A percentile compares a stretch with the other conserved stretches of the same genome.
Evolutionary conservation across 2,113 vertebrate species (phyloP).

Genomic region (Daphoenositta chrysoptera): DNA sequence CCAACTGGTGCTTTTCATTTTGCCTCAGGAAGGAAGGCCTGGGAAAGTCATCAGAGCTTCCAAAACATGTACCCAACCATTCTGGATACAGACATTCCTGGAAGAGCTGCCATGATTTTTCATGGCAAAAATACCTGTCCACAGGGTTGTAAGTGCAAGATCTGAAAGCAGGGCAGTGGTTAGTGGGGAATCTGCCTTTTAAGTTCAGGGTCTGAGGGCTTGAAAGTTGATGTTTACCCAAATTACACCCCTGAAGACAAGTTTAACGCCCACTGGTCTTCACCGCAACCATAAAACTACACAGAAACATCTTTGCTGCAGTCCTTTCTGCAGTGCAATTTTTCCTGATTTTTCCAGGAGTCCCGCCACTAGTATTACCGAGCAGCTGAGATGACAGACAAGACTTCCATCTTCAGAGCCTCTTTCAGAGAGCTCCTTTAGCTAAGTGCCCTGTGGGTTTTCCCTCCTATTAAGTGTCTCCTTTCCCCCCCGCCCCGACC

Average conservation of each 20-base stretch:
- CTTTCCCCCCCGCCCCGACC: accelerated
- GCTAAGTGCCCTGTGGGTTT: constrained; percentile 29
- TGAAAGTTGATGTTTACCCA: constrained; percentile 35
- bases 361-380: background rate
- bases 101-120: constrained; percentile 1
- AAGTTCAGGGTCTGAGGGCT: background rate
- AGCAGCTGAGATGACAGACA: constrained; percentile 56
- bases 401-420: constrained; percentile 24
- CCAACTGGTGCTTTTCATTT: background rate
- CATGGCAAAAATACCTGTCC: constrained; percentile 5
- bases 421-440: constrained; percentile 36
- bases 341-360: constrained; percentile 25
- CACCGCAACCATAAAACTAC: constrained; percentile 9
- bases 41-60: background rate
- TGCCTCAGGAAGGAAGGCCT: background rate
- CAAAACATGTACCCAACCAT: background rate
- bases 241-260: constrained; percentile 38
- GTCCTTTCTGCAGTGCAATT: background rate
- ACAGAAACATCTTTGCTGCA: background rate
- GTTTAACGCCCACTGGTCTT: background rate
- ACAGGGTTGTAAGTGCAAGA: background rate
- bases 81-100: background rate
- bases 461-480: background rate
- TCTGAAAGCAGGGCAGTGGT: background rate
- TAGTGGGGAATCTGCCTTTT: background rate